Conservation (phyloP, 2,888 invertebrate species). For the Acanthosepion lycidas region DNA sequence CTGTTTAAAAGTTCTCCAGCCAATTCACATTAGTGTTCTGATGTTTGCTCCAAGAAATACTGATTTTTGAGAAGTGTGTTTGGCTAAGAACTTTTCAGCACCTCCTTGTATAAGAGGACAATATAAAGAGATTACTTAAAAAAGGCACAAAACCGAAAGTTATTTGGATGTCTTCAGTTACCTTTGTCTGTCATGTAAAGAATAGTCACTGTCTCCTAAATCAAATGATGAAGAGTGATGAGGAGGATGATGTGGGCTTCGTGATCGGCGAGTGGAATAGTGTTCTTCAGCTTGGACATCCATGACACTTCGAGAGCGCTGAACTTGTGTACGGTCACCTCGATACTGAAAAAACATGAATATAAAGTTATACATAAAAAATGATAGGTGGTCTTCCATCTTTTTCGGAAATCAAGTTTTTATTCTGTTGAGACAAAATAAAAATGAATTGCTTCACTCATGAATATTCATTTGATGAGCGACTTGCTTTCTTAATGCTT, state of each 20-base stretch:
- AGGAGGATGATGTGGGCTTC: slow-evolving; percentile 40
- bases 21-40: too few relatives aligned
- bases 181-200: not conserved
- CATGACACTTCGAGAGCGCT: slow-evolving; percentile 45
- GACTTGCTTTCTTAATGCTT: not conserved
- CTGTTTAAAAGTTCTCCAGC: too few relatives aligned
- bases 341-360: not conserved
- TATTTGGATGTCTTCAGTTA: not conserved
- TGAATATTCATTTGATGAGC: slow-evolving; percentile 3
- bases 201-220: slow-evolving; percentile 42
- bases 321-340: slow-evolving; percentile 41
- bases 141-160: too few relatives aligned
- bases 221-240: slow-evolving; percentile 38
- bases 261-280: slow-evolving; percentile 43
- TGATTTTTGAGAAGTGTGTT: too few relatives aligned
- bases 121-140: too few relatives aligned
- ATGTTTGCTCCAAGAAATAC: too few relatives aligned
- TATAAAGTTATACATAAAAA: not conserved
- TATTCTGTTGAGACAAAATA: not conserved
- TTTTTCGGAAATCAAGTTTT: not conserved
- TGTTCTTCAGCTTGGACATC: slow-evolving; percentile 43
- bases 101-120: too few relatives aligned
- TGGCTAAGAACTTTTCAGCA: too few relatives aligned
- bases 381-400: not conserved
- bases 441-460: not conserved